A percentile compares a stretch with the other conserved stretches of the same genome.
phyloP scores from a whole-genome alignment of 2,797 vertebrate species.

The Carduelis carduelis region DNA sequence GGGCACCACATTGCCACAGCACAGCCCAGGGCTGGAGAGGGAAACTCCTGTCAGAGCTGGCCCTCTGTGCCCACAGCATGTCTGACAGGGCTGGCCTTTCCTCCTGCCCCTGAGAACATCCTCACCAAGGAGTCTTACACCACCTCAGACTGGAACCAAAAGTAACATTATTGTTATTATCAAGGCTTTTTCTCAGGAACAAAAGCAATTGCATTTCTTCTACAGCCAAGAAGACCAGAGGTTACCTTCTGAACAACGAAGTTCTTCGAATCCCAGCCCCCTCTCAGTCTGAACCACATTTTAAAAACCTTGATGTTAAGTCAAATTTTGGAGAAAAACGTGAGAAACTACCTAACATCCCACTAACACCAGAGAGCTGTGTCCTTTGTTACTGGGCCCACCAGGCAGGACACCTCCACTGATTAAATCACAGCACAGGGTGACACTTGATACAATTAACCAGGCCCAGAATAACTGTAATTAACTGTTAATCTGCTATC shows the following conservation, averaged over 20 bases:
- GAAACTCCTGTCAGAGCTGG: rapidly evolving
- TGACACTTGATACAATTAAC: background rate
- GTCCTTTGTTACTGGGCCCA: background rate
- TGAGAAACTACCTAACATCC: background rate
- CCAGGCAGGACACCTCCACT: background rate
- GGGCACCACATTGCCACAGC: rapidly evolving
- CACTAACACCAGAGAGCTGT: background rate
- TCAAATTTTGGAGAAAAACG: background rate
- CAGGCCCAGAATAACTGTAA: background rate
- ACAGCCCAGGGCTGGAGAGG: background rate
- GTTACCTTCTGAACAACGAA: background rate
- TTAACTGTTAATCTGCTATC: background rate
- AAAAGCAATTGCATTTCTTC: background rate
- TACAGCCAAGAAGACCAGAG: background rate
- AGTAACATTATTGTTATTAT: background rate
- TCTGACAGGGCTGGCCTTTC: background rate
- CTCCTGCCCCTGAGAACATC: background rate
- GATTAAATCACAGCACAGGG: background rate
- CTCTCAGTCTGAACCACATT: background rate
- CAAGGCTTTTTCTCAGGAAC: background rate
- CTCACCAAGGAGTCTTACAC: rapidly evolving
- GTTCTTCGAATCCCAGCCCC: background rate
- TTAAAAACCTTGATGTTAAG: background rate
- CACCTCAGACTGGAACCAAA: background rate
- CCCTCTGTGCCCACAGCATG: background rate